Conservation (phyloP, 2,113 vertebrate species). For the Pygathrix nemaeus region DNA sequence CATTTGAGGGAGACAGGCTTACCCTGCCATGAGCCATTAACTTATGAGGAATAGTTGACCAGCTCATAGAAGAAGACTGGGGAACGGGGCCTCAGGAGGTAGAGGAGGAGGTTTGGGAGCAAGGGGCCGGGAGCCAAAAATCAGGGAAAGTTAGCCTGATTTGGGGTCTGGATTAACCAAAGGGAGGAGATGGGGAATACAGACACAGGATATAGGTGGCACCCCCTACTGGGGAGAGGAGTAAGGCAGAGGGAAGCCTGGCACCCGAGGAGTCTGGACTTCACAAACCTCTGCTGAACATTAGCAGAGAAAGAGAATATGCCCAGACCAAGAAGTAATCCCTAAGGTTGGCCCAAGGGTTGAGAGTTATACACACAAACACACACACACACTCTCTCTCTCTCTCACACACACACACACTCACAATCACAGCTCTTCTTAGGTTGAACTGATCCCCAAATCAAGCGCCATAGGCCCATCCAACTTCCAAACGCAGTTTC, state of each 20-base stretch:
- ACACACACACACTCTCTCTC: not conserved
- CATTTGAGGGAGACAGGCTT: not conserved
- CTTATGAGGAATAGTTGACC: not conserved
- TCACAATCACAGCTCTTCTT: not conserved
- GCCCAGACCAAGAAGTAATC: not conserved
- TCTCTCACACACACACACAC: no score
- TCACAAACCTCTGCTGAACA: not conserved
- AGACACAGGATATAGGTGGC: not conserved
- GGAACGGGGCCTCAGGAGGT: not conserved
- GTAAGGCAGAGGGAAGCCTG: not conserved
- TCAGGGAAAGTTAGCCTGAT: not conserved
- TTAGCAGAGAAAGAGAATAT: not conserved
- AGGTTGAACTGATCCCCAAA: not conserved
- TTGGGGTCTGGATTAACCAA: not conserved
- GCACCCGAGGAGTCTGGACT: not conserved
- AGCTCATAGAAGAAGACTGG: not conserved
- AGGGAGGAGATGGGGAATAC: not conserved
- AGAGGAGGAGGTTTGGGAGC: not conserved
- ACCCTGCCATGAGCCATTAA: not conserved
- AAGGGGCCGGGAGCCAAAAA: not conserved
- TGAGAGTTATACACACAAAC: not conserved
- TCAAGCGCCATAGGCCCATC: not conserved
- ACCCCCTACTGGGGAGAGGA: not conserved
- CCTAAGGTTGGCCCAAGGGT: not conserved
- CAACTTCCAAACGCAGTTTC: constrained; percentile 8